These are phyloP conservation scores for Apogon hyalosoma DNA, from an alignment of 2,797 vertebrate species.

Conservation along the genomic window DNA sequence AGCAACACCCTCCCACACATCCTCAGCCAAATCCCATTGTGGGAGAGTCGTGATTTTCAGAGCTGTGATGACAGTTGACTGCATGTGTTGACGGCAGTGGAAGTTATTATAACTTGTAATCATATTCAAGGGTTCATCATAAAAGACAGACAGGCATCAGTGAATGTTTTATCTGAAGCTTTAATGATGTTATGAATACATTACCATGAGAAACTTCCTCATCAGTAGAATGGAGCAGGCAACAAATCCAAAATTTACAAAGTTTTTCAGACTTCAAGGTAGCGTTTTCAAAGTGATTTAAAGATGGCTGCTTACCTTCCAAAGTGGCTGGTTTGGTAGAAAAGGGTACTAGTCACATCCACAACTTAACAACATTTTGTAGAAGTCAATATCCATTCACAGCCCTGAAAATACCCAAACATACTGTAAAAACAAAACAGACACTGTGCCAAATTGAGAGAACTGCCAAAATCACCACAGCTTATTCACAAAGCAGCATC, in stretches of 20 bases:
- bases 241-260: conserved; percentile 6
- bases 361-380: conserved; percentile 9
- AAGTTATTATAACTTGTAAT: conserved; percentile 64
- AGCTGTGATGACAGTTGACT: conserved; percentile 51
- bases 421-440: conserved; percentile 1
- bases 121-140: conserved; percentile 37
- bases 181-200: conserved; percentile 29
- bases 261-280: neutral
- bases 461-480: conserved; percentile 15
- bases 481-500: conserved; percentile 1
- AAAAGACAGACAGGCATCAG: conserved; percentile 43
- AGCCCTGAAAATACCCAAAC: neutral
- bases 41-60: conserved; percentile 43
- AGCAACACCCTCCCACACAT: conserved; percentile 58
- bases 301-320: conserved; percentile 22
- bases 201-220: neutral
- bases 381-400: neutral
- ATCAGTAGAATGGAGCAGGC: neutral
- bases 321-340: conserved; percentile 1
- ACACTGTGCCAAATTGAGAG: conserved; percentile 2
- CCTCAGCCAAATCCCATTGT: conserved; percentile 43
- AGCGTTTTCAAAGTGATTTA: neutral
- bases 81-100: conserved; percentile 50
- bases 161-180: conserved; percentile 28
- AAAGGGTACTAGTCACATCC: conserved; percentile 14